A percentile compares a stretch with the other conserved stretches of the same genome.
phyloP scores from a whole-genome alignment of 92 coral and sea anemone genomes.

The Palythoa caribaeorum region DNA sequence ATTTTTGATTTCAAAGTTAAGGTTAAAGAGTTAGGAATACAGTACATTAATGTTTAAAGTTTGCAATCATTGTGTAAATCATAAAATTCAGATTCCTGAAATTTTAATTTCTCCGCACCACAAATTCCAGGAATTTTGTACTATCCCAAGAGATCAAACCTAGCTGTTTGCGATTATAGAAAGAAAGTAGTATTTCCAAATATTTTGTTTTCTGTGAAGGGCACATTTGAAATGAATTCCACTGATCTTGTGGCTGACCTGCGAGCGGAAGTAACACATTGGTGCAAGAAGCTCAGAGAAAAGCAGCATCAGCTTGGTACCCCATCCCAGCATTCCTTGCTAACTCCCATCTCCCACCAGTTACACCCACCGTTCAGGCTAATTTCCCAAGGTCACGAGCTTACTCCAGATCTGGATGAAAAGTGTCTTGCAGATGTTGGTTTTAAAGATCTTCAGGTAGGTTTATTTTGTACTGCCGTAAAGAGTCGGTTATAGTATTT shows the following conservation, averaged over 20 bases:
- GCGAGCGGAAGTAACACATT: conserved; percentile 97
- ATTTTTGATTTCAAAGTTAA: no score
- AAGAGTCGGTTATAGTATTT: not conserved
- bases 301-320: conserved; percentile 75
- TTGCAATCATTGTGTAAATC: no score
- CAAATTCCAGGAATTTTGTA: no score
- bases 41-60: no score
- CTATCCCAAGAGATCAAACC: no score
- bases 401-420: conserved; percentile 97
- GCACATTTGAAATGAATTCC: conserved; percentile 96
- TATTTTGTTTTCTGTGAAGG: conserved; percentile 51
- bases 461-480: not conserved
- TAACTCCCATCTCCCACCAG: conserved; percentile 90
- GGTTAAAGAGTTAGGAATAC: no score
- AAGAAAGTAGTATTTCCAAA: no score
- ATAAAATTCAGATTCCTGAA: no score
- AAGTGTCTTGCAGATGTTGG: conserved; percentile 97
- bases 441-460: conserved; percentile 96
- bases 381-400: conserved; percentile 97
- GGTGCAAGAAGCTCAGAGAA: conserved; percentile 96
- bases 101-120: no score
- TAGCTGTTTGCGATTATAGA: no score
- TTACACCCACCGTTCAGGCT: conserved; percentile 96
- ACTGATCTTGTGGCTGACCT: conserved; percentile 97
- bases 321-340: conserved; percentile 75